Conservation (phyloP, 2,797 vertebrate genomes). For the Takifugu rubripes region DNA sequence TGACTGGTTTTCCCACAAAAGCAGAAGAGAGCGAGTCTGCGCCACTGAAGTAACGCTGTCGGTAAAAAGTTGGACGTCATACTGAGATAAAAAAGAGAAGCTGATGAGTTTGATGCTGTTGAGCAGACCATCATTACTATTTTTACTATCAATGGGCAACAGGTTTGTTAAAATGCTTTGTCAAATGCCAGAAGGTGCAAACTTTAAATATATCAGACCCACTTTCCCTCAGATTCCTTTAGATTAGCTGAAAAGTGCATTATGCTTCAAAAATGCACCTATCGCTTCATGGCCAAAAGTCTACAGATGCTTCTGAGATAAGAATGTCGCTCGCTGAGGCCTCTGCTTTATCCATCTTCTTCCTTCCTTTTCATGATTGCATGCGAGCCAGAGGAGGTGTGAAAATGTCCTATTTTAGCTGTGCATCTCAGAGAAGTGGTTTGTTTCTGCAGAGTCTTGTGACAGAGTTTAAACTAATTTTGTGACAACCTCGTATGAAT, state of each 20-base stretch:
- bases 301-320: conserved; percentile 30
- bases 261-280: not conserved
- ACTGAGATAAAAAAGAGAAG: not conserved
- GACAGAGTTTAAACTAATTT: conserved; percentile 37
- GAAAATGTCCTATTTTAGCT: conserved; percentile 54
- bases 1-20: conserved; percentile 5
- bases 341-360: conserved; percentile 12
- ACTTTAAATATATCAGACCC: not conserved
- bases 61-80: not conserved
- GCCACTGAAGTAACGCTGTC: not conserved
- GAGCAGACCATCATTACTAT: not conserved
- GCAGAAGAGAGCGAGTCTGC: not conserved
- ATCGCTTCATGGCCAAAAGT: not conserved
- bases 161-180: not conserved
- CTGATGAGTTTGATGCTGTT: not conserved
- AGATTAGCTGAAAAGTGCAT: not conserved
- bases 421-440: conserved; percentile 25
- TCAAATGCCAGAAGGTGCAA: not conserved
- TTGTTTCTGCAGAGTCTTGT: conserved; percentile 6
- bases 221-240: conserved; percentile 2
- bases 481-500: no score
- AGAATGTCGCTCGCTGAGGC: conserved; percentile 29
- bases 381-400: conserved; percentile 55
- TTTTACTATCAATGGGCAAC: not conserved
- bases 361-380: conserved; percentile 63